Percentiles rank a stretch among this genome's conserved stretches.
phyloP scores from a whole-genome alignment of 2,113 vertebrate species.

The Picathartes gymnocephalus region DNA sequence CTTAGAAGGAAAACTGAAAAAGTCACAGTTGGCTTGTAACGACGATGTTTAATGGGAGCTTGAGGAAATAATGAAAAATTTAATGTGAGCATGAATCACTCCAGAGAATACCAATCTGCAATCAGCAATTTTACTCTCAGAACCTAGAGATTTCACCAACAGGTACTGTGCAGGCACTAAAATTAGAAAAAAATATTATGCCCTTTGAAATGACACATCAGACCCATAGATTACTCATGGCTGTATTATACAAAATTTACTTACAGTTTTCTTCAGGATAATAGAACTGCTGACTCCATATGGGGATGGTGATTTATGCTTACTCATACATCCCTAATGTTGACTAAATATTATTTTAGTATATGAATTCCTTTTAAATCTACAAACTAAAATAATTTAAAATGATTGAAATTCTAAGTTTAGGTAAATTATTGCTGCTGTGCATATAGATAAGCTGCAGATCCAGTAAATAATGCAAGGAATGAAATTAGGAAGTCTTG shows the following conservation, averaged over 20 bases:
- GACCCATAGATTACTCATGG: not conserved
- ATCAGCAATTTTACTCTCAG: not conserved
- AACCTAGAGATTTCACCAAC: not conserved
- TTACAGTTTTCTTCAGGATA: not conserved
- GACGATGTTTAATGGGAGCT: not conserved
- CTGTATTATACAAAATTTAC: not conserved
- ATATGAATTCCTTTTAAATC: not conserved
- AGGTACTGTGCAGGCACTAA: not conserved
- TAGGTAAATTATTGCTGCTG: not conserved
- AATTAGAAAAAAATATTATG: not conserved
- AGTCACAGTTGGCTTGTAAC: not conserved
- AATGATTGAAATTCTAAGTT: not conserved
- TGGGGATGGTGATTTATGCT: not conserved
- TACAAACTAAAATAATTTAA: not conserved
- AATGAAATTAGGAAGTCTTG: not conserved
- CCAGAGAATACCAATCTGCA: not conserved
- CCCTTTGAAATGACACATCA: not conserved
- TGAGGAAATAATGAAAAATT: conserved; percentile 4
- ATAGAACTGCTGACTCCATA: not conserved
- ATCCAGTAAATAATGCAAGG: not conserved
- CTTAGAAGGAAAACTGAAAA: not conserved
- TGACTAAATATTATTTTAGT: conserved; percentile 26
- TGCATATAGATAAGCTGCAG: not conserved
- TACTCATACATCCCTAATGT: not conserved
- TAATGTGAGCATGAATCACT: not conserved